Percentiles rank a stretch among this genome's conserved stretches.
phyloP scores from a whole-genome alignment of 1,140 invertebrate species.

The Eupristina koningsbergeri region DNA sequence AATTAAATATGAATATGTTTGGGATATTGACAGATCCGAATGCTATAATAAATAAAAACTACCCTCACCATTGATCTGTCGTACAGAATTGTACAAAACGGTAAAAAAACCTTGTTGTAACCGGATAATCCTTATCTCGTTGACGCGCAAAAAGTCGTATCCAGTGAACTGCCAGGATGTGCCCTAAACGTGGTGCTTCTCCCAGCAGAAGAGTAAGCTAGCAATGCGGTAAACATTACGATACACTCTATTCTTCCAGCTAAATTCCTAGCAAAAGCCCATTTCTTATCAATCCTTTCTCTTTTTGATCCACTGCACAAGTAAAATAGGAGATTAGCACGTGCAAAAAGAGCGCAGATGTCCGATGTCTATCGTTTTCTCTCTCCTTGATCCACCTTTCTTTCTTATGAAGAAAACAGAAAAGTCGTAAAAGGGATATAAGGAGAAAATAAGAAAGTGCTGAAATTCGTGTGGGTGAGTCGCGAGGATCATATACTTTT shows the following conservation, averaged over 20 bases:
- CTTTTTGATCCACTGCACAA: background rate
- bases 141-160: conserved; percentile 2
- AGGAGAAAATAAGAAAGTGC: background rate
- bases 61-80: background rate
- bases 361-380: too few species aligned
- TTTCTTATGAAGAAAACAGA: background rate
- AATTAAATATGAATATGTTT: background rate
- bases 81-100: background rate
- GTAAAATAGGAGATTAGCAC: background rate
- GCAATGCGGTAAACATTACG: background rate
- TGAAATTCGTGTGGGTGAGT: too few species aligned
- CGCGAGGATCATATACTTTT: too few species aligned
- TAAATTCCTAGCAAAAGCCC: background rate
- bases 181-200: background rate
- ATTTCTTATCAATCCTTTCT: conserved; percentile 40
- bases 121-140: conserved; percentile 28
- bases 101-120: background rate
- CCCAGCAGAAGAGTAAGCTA: background rate
- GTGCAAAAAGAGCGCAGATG: background rate
- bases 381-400: too few species aligned
- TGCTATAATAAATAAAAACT: background rate
- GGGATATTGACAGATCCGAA: too few species aligned
- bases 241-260: background rate
- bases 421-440: background rate
- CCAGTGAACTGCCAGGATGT: background rate